These are phyloP conservation scores for Zingel zingel DNA, from an alignment of 2,113 vertebrate genomes.

Conservation along the genomic window DNA sequence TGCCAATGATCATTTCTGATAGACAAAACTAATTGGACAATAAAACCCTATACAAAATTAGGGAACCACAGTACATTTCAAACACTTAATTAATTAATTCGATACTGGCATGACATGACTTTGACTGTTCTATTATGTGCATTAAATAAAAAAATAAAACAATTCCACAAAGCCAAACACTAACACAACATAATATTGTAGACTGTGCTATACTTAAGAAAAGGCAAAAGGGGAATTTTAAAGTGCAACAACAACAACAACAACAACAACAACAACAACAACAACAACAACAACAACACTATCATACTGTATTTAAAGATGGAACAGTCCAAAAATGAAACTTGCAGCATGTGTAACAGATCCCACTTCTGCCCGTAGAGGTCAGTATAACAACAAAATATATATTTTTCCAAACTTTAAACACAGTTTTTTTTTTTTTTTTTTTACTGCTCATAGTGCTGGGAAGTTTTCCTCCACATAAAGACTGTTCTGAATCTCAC, in stretches of 20 bases:
- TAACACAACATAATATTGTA: too few relatives aligned
- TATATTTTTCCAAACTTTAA: not conserved
- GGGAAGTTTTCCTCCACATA: not conserved
- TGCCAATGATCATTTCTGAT: not conserved
- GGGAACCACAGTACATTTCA: not conserved
- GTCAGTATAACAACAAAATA: slow-evolving; percentile 11
- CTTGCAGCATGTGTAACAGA: not conserved
- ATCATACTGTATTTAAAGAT: not conserved
- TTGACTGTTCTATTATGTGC: not conserved
- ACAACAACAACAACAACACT: slow-evolving; percentile 15
- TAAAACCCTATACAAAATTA: not conserved
- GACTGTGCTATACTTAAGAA: not conserved
- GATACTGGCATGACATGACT: not conserved
- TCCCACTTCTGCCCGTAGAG: not conserved
- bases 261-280: slow-evolving; percentile 26
- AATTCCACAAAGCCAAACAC: not conserved
- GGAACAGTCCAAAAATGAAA: not conserved
- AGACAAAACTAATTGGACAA: not conserved
- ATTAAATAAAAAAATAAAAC: not conserved
- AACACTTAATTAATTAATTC: not conserved
- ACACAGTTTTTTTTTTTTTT: not conserved
- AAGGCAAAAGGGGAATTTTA: not conserved
- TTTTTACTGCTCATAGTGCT: not conserved
- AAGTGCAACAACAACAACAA: slow-evolving; percentile 46
- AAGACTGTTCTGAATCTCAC: not conserved